Percentiles rank a stretch among this genome's conserved stretches.
These are phyloP conservation scores for Globodera rostochiensis DNA, from an alignment of 1,140 invertebrate genomes.

Conservation along the genomic window DNA sequence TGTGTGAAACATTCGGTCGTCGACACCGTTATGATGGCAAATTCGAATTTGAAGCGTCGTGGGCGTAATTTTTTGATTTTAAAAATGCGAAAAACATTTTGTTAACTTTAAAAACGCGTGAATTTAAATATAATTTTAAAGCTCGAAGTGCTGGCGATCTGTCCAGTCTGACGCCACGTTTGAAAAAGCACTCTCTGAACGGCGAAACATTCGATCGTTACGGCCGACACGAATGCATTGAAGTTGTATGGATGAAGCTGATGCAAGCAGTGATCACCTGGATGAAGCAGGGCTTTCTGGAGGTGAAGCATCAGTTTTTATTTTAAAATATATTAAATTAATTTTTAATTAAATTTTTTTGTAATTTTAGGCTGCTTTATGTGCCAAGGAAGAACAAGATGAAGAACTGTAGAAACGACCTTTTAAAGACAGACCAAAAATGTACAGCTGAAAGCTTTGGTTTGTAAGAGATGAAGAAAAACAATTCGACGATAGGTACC, in stretches of 20 bases:
- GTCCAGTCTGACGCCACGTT: not conserved
- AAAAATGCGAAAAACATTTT: too few species aligned
- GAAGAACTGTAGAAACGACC: not conserved
- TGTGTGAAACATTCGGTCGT: slow-evolving; percentile 33
- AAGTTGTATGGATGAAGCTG: slow-evolving; percentile 33
- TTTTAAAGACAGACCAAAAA: too few species aligned
- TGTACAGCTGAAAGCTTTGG: too few species aligned
- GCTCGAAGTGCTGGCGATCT: not conserved
- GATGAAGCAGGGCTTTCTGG: slow-evolving; percentile 35
- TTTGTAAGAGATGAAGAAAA: too few species aligned
- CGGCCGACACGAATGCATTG: slow-evolving; percentile 1
- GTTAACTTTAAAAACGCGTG: too few species aligned
- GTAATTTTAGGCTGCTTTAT: not conserved
- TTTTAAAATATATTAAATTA: not conserved
- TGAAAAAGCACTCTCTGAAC: not conserved
- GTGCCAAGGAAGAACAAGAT: slow-evolving; percentile 2
- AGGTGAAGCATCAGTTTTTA: not conserved
- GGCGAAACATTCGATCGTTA: not conserved
- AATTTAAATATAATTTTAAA: not conserved
- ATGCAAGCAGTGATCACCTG: slow-evolving; percentile 29
- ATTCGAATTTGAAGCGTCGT: slow-evolving; percentile 19
- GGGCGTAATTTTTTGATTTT: not conserved
- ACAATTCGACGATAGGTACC: too few species aligned
- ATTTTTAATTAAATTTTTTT: not conserved
- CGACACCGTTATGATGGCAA: slow-evolving; percentile 25